phyloP scores from a whole-genome alignment of 2,797 vertebrate genomes.

The Chromobotia macracanthus region DNA sequence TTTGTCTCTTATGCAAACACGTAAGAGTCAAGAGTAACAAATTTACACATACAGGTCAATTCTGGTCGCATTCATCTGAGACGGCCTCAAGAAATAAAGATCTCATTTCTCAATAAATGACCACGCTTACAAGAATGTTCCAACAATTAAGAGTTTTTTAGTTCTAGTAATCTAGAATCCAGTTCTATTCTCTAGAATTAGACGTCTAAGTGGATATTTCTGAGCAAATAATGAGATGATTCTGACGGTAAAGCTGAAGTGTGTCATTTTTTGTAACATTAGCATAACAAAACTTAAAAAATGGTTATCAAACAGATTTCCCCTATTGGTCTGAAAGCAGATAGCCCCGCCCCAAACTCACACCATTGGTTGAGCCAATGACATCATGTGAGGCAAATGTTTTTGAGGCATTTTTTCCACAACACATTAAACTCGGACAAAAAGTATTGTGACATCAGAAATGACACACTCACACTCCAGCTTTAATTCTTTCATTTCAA shows the following conservation, averaged over 20 bases:
- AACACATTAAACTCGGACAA: neutral
- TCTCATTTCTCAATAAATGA: conserved; percentile 7
- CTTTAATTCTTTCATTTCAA: conserved; percentile 2
- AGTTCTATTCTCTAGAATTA: neutral
- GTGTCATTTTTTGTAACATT: neutral
- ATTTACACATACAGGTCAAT: neutral
- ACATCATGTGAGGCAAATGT: neutral
- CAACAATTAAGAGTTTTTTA: conserved; percentile 54
- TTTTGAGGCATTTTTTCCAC: neutral
- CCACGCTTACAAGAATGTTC: conserved; percentile 1
- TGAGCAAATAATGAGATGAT: neutral
- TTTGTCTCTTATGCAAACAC: conserved; percentile 34
- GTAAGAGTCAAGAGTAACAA: neutral
- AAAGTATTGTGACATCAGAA: neutral
- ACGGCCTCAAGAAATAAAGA: neutral
- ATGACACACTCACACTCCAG: neutral
- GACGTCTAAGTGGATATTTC: neutral
- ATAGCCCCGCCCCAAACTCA: neutral
- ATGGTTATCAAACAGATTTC: too few species aligned
- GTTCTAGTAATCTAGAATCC: neutral
- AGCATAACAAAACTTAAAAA: neutral
- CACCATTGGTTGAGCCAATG: neutral
- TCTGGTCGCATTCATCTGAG: conserved; percentile 3
- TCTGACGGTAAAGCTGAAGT: neutral
- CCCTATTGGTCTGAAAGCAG: neutral